These are phyloP conservation scores for Glossosoma conforme DNA, from an alignment of 1,140 invertebrate species.

Conservation along the genomic window DNA sequence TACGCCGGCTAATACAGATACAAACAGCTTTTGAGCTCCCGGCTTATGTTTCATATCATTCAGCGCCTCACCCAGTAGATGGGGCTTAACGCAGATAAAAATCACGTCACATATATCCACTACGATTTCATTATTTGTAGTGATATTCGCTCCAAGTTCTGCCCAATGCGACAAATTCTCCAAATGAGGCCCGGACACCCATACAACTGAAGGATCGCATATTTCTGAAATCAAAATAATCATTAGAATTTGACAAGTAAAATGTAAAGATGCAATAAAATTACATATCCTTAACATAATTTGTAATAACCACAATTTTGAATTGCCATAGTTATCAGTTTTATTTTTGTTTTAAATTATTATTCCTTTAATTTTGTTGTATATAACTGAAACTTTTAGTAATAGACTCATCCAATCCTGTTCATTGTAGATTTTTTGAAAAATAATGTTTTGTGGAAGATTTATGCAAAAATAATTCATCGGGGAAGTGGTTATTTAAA, in stretches of 20 bases:
- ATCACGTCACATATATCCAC: conserved; percentile 66
- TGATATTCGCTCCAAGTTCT: conserved; percentile 54
- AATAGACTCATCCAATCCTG: no score
- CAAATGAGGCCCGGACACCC: conserved; percentile 64
- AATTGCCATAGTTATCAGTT: no score
- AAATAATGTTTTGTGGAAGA: no score
- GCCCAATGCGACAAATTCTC: conserved; percentile 61
- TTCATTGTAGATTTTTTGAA: no score
- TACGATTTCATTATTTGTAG: conserved; percentile 58
- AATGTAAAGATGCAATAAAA: conserved; percentile 3
- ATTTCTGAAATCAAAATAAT: conserved; percentile 46
- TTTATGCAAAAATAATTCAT: no score
- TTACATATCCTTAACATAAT: not conserved
- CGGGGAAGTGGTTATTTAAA: no score
- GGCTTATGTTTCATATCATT: conserved; percentile 29
- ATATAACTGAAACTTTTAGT: no score
- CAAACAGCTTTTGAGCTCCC: conserved; percentile 57
- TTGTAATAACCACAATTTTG: no score
- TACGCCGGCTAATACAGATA: conserved; percentile 79
- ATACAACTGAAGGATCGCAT: conserved; percentile 53
- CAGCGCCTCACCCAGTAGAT: conserved; percentile 62
- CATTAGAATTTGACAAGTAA: conserved; percentile 30
- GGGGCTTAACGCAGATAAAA: conserved; percentile 83
- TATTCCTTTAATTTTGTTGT: no score
- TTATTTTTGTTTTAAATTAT: no score